Conservation (phyloP, 2,888 invertebrate genomes). For the Asteroscopus sphinx region DNA sequence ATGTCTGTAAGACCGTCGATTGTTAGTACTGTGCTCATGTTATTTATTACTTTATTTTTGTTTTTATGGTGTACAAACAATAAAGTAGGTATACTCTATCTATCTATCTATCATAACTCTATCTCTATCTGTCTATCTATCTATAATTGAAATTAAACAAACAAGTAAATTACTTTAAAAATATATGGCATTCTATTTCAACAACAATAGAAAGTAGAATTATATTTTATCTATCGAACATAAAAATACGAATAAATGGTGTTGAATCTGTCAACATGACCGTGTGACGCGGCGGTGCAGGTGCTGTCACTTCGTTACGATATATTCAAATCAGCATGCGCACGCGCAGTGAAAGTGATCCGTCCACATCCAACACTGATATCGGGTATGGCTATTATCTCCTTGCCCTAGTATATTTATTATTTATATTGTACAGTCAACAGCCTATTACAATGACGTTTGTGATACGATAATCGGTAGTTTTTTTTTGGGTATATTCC, state of each 20-base stretch:
- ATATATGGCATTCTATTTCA: too few relatives aligned
- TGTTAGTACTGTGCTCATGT: too few relatives aligned
- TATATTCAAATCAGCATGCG: slow-evolving; percentile 58
- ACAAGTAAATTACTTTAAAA: too few relatives aligned
- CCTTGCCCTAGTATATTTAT: slow-evolving; percentile 17
- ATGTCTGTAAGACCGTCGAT: too few relatives aligned
- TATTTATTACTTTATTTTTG: too few relatives aligned
- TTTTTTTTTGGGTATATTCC: slow-evolving; percentile 46
- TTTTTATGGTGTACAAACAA: too few relatives aligned
- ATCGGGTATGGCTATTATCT: slow-evolving; percentile 38
- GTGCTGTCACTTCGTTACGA: slow-evolving; percentile 33
- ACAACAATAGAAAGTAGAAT: neutral
- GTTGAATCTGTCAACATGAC: slow-evolving; percentile 28
- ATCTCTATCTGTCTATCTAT: too few relatives aligned
- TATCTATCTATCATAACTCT: too few relatives aligned
- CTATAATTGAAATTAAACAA: too few relatives aligned
- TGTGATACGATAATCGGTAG: slow-evolving; percentile 26
- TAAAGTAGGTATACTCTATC: too few relatives aligned
- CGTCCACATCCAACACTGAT: slow-evolving; percentile 32
- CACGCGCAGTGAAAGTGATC: slow-evolving; percentile 71
- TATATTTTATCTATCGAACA: neutral
- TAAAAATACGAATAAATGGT: slow-evolving; percentile 17
- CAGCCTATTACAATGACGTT: slow-evolving; percentile 29
- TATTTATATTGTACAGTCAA: slow-evolving; percentile 24
- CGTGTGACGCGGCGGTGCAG: slow-evolving; percentile 25